Evolutionary conservation across 2,888 invertebrate species (phyloP), one percentile per base, ranked within the genome.

Genomic region (Caradrina kadenii): DNA sequence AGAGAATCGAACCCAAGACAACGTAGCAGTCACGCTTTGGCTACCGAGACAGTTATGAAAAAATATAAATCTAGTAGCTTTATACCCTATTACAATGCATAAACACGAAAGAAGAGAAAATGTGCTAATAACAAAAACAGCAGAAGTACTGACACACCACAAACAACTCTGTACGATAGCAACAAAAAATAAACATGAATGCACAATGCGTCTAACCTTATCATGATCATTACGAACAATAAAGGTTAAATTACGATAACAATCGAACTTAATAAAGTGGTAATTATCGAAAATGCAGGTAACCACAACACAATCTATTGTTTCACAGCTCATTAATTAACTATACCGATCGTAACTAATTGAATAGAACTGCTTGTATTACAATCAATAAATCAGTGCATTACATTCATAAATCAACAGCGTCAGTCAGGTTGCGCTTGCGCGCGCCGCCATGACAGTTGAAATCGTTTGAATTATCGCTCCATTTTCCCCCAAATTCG

Each of bases 391-490:
- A 93, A 93, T 93, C 91, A 92, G 86, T 85, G 72, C 75, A 76
- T 79, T 84, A 73, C 79, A 77, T 82, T 85, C 81, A 90, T 93
- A 93, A 93, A 93, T 93, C 93, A 93, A 85, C 64, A 75, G 73
- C 85, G 83, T 88, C 89, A 87, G 86, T 84, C 84, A 86, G 79
- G 63, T 77, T 82, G 87, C 80, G 78, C 86, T 53, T 79, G 84
- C 83, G 81, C 86, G 74, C 56, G 73, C 70, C 67, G 71, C 89
- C 74, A 73, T 89, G 93, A 90, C 94, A 90, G 92, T 84, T 79
- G 73, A 90, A 93, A 93, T 89, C 83, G 87, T 88, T 90, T 93
- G 91, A 94, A 92, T 92, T 93, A 94, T 94, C 87, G 89, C 88
- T 80, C 83, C 80, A 79, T 79, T 84, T 84, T 85, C 83, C 79